phyloP scores from a whole-genome alignment of 2,888 invertebrate genomes.

The Cecidostiba fungosa region DNA sequence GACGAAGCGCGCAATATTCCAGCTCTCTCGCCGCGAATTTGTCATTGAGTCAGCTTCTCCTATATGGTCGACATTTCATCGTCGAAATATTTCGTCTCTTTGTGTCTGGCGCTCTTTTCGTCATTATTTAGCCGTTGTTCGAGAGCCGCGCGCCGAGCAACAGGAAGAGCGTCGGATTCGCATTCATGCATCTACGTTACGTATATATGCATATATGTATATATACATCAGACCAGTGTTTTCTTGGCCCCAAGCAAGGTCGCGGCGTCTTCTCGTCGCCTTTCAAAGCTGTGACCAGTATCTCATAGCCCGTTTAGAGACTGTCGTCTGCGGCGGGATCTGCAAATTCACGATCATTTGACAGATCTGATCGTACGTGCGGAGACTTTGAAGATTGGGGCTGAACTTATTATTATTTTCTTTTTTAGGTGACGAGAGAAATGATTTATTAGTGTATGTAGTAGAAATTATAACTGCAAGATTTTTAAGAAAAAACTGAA shows the following conservation, averaged over 20 bases:
- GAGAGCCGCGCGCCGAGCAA: background rate
- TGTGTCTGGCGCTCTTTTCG: constrained; percentile 36
- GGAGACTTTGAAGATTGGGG: background rate
- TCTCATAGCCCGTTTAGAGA: constrained; percentile 35
- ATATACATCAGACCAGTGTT: background rate
- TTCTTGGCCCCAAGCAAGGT: constrained; percentile 5
- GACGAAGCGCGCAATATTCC: background rate
- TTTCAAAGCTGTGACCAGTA: constrained; percentile 2
- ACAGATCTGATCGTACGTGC: background rate
- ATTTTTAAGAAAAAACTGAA: background rate
- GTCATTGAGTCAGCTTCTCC: constrained; percentile 15
- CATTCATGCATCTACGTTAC: background rate
- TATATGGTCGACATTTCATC: constrained; percentile 18
- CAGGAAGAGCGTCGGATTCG: constrained; percentile 29
- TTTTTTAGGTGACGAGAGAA: background rate
- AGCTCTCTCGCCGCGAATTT: constrained; percentile 24
- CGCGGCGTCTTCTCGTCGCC: background rate
- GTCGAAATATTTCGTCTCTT: constrained; percentile 46
- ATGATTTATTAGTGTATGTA: background rate
- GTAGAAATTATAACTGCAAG: too few species aligned
- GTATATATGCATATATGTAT: background rate
- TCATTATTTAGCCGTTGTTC: constrained; percentile 43
- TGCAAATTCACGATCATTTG: background rate
- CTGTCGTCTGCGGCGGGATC: background rate
- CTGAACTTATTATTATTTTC: background rate